These are phyloP conservation scores for Aproaerema taeniolella DNA, from an alignment of 2,888 invertebrate species.

Conservation along the genomic window DNA sequence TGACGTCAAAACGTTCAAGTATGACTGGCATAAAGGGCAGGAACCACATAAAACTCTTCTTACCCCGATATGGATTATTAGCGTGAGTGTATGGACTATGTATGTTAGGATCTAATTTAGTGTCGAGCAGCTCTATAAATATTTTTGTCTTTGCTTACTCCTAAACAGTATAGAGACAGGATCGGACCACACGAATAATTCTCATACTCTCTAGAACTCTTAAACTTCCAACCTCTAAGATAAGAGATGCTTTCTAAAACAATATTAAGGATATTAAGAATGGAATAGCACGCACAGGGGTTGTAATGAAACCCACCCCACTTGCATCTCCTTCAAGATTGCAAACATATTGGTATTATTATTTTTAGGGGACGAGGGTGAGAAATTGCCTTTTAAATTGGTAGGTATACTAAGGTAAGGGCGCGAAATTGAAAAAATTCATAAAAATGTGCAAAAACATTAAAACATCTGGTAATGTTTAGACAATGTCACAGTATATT, in stretches of 20 bases:
- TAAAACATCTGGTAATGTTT: not conserved
- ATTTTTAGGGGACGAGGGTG: not conserved
- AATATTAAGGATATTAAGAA: conserved; percentile 60
- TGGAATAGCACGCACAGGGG: conserved; percentile 38
- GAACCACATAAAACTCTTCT: too few species aligned
- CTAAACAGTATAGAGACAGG: too few species aligned
- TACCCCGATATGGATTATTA: too few species aligned
- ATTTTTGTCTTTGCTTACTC: too few species aligned
- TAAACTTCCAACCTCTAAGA: too few species aligned
- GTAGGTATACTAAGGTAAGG: not conserved
- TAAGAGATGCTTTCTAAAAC: conserved; percentile 48
- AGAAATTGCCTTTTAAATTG: conserved; percentile 1
- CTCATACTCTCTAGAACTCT: too few species aligned
- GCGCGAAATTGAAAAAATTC: not conserved
- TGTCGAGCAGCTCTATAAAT: too few species aligned
- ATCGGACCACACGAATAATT: too few species aligned
- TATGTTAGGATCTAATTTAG: too few species aligned
- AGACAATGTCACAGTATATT: not conserved
- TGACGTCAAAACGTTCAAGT: too few species aligned
- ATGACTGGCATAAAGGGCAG: too few species aligned
- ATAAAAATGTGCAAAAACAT: not conserved
- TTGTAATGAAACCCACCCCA: conserved; percentile 51
- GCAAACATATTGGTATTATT: conserved; percentile 27
- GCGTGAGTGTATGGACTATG: too few species aligned
- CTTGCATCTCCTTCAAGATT: conserved; percentile 36